phyloP scores from a whole-genome alignment of 2,888 invertebrate species.

The Philhelius pedissequus region DNA sequence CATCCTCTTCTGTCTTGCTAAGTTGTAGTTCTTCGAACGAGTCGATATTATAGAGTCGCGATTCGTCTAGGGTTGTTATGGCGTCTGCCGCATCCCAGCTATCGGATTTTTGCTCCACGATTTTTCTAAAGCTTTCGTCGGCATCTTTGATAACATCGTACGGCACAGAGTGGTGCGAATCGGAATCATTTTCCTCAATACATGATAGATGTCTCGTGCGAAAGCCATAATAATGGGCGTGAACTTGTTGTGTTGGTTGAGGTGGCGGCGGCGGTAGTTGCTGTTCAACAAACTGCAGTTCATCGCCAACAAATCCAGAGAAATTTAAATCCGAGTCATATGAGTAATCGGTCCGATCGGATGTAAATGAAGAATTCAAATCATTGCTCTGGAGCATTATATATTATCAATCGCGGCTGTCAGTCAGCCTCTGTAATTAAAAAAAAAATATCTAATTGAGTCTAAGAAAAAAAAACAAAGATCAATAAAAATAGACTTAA shows the following conservation, averaged over 20 bases:
- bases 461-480: neutral
- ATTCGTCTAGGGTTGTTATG: slow-evolving; percentile 77
- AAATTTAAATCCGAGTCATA: slow-evolving; percentile 69
- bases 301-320: slow-evolving; percentile 69
- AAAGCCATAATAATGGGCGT: slow-evolving; percentile 73
- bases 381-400: slow-evolving; percentile 66
- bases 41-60: slow-evolving; percentile 74
- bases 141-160: slow-evolving; percentile 76
- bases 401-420: slow-evolving; percentile 24
- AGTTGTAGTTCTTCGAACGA: slow-evolving; percentile 76
- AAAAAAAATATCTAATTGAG: slow-evolving; percentile 15
- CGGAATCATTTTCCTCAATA: slow-evolving; percentile 78
- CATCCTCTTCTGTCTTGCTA: slow-evolving; percentile 70
- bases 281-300: slow-evolving; percentile 58
- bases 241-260: slow-evolving; percentile 65
- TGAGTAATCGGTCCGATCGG: slow-evolving; percentile 69
- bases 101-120: slow-evolving; percentile 63
- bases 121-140: slow-evolving; percentile 75
- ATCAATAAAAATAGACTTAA: slow-evolving; percentile 19
- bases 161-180: slow-evolving; percentile 76
- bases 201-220: slow-evolving; percentile 78
- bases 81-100: slow-evolving; percentile 71
- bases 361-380: slow-evolving; percentile 70
- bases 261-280: neutral
- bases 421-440: slow-evolving; percentile 10